Evolutionary conservation across 2,797 vertebrate species (phyloP).

Genomic region (Pipistrellus pipistrellus): DNA sequence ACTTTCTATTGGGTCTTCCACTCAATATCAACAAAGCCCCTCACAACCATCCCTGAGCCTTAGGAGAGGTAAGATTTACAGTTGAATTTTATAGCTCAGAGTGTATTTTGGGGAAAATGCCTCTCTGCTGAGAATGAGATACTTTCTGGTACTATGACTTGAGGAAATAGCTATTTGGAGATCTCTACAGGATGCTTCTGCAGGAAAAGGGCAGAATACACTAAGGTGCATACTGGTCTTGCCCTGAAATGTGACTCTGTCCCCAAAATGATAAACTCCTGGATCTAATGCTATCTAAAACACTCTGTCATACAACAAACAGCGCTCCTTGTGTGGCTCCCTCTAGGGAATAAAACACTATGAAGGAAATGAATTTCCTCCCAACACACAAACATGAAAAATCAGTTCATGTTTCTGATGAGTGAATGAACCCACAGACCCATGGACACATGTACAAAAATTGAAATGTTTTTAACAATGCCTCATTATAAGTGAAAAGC

Average conservation of each 20-base stretch:
- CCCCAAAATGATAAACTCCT: slow-evolving; percentile 62
- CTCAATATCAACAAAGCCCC: background rate
- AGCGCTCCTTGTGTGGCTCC: slow-evolving; percentile 8
- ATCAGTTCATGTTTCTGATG: background rate
- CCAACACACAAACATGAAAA: background rate
- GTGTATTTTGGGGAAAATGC: background rate
- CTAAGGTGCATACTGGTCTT: background rate
- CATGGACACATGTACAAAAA: background rate
- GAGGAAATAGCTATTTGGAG: slow-evolving; percentile 64
- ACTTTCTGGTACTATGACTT: slow-evolving; percentile 48
- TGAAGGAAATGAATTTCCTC: slow-evolving; percentile 18
- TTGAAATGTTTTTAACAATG: slow-evolving; percentile 30
- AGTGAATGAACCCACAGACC: background rate
- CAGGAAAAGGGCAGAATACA: background rate
- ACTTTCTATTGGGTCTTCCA: slow-evolving; percentile 8
- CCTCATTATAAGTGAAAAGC: slow-evolving; percentile 59
- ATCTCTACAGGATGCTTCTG: slow-evolving; percentile 47
- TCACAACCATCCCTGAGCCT: background rate
- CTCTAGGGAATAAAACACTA: background rate
- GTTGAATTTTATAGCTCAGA: slow-evolving; percentile 32
- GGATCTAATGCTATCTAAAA: slow-evolving; percentile 52
- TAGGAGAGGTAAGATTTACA: slow-evolving; percentile 39
- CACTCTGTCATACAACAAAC: slow-evolving; percentile 5
- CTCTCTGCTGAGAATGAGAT: slow-evolving; percentile 60
- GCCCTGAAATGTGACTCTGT: slow-evolving; percentile 45